These are phyloP conservation scores for Galeopsomyia nigrocyanea DNA, from an alignment of 2,888 invertebrate genomes.

Conservation along the genomic window DNA sequence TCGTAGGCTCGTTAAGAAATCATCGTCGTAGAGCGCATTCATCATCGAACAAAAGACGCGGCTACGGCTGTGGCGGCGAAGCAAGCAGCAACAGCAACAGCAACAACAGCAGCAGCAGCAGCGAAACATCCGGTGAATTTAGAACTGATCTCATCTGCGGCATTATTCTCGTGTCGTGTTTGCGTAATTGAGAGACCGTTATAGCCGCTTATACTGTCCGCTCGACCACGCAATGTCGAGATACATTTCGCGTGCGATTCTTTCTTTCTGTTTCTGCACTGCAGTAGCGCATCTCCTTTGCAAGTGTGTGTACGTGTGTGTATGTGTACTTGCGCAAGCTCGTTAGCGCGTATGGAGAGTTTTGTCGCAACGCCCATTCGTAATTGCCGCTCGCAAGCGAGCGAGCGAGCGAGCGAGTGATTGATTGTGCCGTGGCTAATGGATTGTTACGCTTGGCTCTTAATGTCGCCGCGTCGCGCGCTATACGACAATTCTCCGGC, in stretches of 20 bases:
- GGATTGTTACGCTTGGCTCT: slow-evolving; percentile 28
- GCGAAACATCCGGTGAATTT: slow-evolving; percentile 61
- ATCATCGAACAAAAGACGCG: slow-evolving; percentile 58
- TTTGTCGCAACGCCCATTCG: slow-evolving; percentile 18
- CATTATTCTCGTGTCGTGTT: slow-evolving; percentile 17
- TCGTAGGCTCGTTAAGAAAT: slow-evolving; percentile 56
- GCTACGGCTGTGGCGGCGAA: slow-evolving; percentile 9
- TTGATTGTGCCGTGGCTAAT: slow-evolving; percentile 26
- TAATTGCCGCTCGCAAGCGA: slow-evolving; percentile 17
- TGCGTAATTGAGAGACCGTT: slow-evolving; percentile 39
- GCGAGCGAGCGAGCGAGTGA: slow-evolving; percentile 9
- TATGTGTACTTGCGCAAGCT: background rate
- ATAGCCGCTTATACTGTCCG: slow-evolving; percentile 18
- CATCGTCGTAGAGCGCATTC: slow-evolving; percentile 54
- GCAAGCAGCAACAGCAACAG: too few species aligned
- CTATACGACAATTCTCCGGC: background rate
- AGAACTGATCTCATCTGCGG: slow-evolving; percentile 55
- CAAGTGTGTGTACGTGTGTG: too few species aligned
- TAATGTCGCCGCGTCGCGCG: slow-evolving; percentile 6
- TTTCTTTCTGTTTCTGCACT: background rate
- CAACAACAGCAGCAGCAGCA: slow-evolving; percentile 21
- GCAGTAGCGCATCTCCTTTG: too few species aligned
- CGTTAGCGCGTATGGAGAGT: slow-evolving; percentile 7
- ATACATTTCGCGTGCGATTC: slow-evolving; percentile 6
- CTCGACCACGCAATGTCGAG: slow-evolving; percentile 1